Base-by-base conservation (phyloP, 2,113 vertebrate genomes). In the Holacanthus passer region DNA sequence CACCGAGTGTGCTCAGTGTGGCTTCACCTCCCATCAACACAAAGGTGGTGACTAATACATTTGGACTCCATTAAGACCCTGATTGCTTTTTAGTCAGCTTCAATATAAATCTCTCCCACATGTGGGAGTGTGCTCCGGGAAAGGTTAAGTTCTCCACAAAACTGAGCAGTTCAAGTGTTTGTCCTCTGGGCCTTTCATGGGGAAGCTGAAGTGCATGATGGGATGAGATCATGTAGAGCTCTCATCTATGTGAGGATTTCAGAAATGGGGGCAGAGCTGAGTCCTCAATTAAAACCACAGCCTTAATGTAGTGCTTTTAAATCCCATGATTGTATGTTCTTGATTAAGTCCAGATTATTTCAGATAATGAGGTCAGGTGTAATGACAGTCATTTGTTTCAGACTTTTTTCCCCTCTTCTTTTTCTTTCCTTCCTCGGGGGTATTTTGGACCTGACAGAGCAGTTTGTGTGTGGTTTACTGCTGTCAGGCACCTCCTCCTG, bases 11-110 rank as follows among this genome's bases (percentile, higher is more conserved):
- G 66, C 63, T 45, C 75, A 41, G 63, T n/a, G n/a, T 63, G 72
- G 41, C 60, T 70, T 31, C 67, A 24, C 37, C 69, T 68, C 41
- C 31, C 5, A 68, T 3, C 27, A n/a, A 45, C 41, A 43, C 5
- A 3, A 32, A 37, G 53, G 52, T 68, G 58, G 39, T 78, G 72
- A 86, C 67, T 77, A 39, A 73, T 45, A 37, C 60, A 27, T 79
- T 56, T 47, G 60, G 47, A 63, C 9, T 20, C 71, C 43, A 31
- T 59, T 32, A 35, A 60, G 13, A 67, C 29, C 32, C n/a, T 68
- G 53, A 77, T 66, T 76, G n/a, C 37, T 37, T 76, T 69, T 41
- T 52, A 55, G 43, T 60, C 68, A 48, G 27, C 58, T 50, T 82
- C 32, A 48, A 53, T 41, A 37, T 37, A 45, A 53, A 73, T 55